Evolutionary conservation across 2,888 invertebrate genomes (phyloP).

Genomic region (Barypeithes pellucidus): DNA sequence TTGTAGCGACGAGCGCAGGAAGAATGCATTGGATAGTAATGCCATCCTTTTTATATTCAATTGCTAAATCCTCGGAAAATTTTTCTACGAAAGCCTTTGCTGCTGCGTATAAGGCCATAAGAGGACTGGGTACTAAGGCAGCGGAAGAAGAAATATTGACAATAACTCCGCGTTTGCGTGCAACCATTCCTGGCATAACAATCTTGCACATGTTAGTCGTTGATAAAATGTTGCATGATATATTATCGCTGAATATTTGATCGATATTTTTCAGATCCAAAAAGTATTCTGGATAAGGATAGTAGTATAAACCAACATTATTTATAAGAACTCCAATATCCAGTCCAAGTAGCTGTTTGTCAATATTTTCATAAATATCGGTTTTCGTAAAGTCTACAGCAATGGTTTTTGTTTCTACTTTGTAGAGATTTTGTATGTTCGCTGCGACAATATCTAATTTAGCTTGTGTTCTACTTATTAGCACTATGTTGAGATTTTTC

Average conservation of each 20-base stretch:
- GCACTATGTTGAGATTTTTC: constrained; percentile 83
- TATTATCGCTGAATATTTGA: constrained; percentile 77
- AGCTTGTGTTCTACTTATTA: constrained; percentile 84
- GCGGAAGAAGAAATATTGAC: constrained; percentile 93
- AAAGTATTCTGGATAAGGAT: constrained; percentile 88
- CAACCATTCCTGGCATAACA: constrained; percentile 89
- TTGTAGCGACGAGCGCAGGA: constrained; percentile 93
- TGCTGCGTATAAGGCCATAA: constrained; percentile 90
- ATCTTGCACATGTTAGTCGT: constrained; percentile 89
- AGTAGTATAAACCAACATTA: constrained; percentile 93
- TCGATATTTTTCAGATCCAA: constrained; percentile 76
- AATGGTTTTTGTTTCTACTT: constrained; percentile 84
- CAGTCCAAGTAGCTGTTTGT: constrained; percentile 78
- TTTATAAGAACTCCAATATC: constrained; percentile 92
- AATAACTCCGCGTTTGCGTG: constrained; percentile 85
- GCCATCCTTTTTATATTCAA: constrained; percentile 82
- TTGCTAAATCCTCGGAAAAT: constrained; percentile 82
- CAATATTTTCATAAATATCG: constrained; percentile 81
- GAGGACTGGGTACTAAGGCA: constrained; percentile 85
- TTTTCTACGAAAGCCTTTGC: constrained; percentile 92
- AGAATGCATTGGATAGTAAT: constrained; percentile 86
- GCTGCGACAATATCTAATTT: constrained; percentile 83
- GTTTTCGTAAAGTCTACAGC: constrained; percentile 87
- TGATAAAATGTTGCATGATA: constrained; percentile 86
- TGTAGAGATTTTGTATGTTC: constrained; percentile 80